phyloP scores from a whole-genome alignment of 1,140 invertebrate species.

The Drosophila micromelanica region DNA sequence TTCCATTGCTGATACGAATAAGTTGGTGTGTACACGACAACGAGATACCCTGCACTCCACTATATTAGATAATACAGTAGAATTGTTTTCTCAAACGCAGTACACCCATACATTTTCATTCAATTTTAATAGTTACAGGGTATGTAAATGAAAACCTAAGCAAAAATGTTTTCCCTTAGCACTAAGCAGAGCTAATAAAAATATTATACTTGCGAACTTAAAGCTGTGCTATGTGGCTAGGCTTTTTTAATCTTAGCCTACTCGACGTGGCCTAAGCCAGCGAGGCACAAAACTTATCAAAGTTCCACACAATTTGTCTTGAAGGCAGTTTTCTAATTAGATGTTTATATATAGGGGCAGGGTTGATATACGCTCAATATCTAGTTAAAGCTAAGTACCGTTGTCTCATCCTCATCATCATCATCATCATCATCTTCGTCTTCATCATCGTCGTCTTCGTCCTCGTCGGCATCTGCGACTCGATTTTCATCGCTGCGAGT shows the following conservation, averaged over 20 bases:
- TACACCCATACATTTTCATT: too few relatives aligned
- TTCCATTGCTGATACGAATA: neutral
- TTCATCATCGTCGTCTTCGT: slow-evolving; percentile 33
- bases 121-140: too few relatives aligned
- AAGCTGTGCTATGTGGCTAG: neutral
- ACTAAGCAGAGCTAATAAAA: neutral
- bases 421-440: slow-evolving; percentile 43
- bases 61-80: too few relatives aligned
- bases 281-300: slow-evolving; percentile 36
- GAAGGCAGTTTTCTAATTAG: slow-evolving; percentile 61
- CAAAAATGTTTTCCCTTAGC: too few relatives aligned
- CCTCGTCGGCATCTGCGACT: slow-evolving; percentile 15
- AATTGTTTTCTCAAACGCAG: too few relatives aligned
- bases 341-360: neutral
- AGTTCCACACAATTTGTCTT: slow-evolving; percentile 63
- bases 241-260: neutral
- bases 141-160: too few relatives aligned
- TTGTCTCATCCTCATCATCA: slow-evolving; percentile 45
- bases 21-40: neutral
- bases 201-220: neutral
- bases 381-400: slow-evolving; percentile 58
- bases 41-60: neutral
- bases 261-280: neutral
- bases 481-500: slow-evolving; percentile 44
- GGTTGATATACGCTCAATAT: slow-evolving; percentile 13